Evolutionary conservation across 2,797 vertebrate species (phyloP), one percentile per base, ranked within the genome.

Genomic region (Lacerta viridis): DNA sequence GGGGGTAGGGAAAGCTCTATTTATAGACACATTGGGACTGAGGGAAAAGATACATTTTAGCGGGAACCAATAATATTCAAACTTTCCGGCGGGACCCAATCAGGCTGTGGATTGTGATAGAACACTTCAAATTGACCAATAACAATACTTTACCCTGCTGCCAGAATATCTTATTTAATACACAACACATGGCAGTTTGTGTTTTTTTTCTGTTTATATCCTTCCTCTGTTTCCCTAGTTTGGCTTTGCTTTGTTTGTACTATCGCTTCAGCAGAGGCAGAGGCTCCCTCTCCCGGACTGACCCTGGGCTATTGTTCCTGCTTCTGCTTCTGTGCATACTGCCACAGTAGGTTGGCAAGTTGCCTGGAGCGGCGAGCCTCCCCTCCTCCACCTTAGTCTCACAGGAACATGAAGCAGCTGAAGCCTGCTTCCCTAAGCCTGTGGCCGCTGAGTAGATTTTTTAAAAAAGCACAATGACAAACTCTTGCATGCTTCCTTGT

Each of bases 281-380:
- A 25, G 46, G 5, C 29, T 33, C 4, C 13, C 5, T 83, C 8
- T 50, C 82, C 64, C 46, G 64, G 13, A 7, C 1, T 66, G 64
- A 69, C 76, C 27, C 80, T 69, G 80, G 17, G 80, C n/a, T 79
- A 50, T 46, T 79, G 85, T 39, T 72, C 36, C 66, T 50, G 61
- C 59, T 20, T 8, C 39, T 82, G 11, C 11, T 50, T 8, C 11
- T 27, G 46, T 5, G 23, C 68, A 81, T 13, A n/a, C 18, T 59
- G 9, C 39, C 27, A 72, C 68, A 74, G 83, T 7, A 23, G n/a
- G 36, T 20, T 87, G 86, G 33, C n/a, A 29, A 61, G 27, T 29
- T 72, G 68, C 68, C 69, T 46, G 78, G 23, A 81, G 50, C 69
- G 43, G 29, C 1, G n/a, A 43, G 17, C 43, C 84, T 71, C 50